Evolutionary conservation across 2,113 vertebrate genomes (phyloP).

Genomic region (Oxyura jamaicensis): DNA sequence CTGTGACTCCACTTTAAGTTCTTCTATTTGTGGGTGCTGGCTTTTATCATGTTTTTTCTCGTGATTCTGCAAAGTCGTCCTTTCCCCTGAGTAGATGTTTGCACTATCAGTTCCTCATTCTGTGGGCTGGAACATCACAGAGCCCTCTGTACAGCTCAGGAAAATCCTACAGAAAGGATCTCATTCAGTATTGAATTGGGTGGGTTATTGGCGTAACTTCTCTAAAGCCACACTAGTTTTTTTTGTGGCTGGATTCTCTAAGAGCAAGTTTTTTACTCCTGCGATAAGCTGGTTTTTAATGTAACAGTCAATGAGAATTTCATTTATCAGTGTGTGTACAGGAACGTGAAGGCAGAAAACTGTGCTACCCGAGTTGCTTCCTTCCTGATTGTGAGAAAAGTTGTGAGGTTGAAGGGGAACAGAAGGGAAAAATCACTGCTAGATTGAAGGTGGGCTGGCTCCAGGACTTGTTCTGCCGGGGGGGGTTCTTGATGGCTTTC

Average conservation of each 20-base stretch:
- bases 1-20: background rate
- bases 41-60: background rate
- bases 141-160: background rate
- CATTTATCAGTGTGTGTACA: background rate
- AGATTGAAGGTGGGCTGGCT: background rate
- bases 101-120: background rate
- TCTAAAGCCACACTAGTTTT: background rate
- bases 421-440: background rate
- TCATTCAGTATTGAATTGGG: fast-evolving
- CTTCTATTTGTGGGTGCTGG: background rate
- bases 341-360: background rate
- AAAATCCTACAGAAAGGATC: background rate
- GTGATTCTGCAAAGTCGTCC: background rate
- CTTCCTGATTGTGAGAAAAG: background rate
- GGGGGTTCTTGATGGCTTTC: background rate
- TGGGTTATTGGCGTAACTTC: background rate
- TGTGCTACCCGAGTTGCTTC: background rate
- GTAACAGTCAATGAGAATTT: background rate
- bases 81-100: background rate
- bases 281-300: background rate
- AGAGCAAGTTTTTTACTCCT: background rate
- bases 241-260: background rate
- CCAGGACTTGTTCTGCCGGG: background rate
- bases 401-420: background rate
- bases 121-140: background rate